Base-by-base conservation (phyloP, 2,888 invertebrate species). In the Taphrorychus bicolor region DNA sequence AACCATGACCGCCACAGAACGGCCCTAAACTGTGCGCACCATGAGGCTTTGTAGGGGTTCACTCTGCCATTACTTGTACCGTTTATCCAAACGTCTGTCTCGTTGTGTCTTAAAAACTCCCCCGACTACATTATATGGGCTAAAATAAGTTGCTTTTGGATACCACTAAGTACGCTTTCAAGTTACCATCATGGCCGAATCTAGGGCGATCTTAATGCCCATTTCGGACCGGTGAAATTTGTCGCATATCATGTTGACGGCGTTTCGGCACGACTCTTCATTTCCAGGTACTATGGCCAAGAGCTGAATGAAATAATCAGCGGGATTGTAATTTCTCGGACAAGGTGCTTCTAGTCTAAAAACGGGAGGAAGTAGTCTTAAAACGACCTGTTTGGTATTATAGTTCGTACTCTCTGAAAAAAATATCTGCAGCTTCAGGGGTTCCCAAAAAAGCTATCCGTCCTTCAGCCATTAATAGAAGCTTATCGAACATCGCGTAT, bases 1-100 rank as follows among this genome's bases (percentile, higher is more conserved):
- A 95, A 83, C 91, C 94, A 94, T 9, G 95, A 94, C 54, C 98
- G 85, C 94, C 95, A 95, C 5, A 97, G 83, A 0, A 98, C 91
- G 0, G 94, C 95, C 0, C 89, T 82, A 81, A 97, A 94, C 84
- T 98, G 98, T 63, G 90, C 89, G 66, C 88, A 89, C 93, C 95
- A 97, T 0, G 90, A 88, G 1, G 94, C 94, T 82, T 93, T 91
- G 85, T 96, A 93, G 0, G 89, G 89, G 16, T 71, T 80, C 67
- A 65, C 71, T 23, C 69, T 65, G 3, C 63, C 70, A 11, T 76
- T 76, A 3, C 71, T 71, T n/a, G n/a, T n/a, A 3, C 74, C 73
- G 49, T 75, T 76, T 3, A 73, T 62, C 77, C 78, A 79, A 14
- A 79, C 69, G 57, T 80, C 80, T 5, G 68, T 58, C 23, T 73